Evolutionary conservation across 2,113 vertebrate genomes (phyloP).

Genomic region (Apteryx owenii): DNA sequence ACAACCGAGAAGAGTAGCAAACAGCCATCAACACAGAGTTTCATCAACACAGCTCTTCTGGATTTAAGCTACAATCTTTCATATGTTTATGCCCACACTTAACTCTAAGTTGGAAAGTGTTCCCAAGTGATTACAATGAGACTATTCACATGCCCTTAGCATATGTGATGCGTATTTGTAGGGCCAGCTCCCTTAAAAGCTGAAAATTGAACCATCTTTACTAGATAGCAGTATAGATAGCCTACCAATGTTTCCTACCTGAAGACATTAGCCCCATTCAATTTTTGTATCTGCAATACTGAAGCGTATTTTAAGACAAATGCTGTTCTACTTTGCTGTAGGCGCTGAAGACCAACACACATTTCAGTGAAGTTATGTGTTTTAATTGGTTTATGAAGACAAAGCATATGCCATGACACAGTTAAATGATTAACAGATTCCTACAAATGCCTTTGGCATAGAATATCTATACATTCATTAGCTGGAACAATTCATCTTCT

Average conservation of each 20-base stretch:
- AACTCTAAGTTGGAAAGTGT: not conserved
- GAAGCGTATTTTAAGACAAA: constrained; percentile 70
- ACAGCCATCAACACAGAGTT: not conserved
- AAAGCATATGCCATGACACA: constrained; percentile 83
- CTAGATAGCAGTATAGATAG: not conserved
- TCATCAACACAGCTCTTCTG: not conserved
- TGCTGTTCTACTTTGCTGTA: constrained; percentile 77
- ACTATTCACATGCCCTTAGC: not conserved
- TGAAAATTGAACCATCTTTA: not conserved
- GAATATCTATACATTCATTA: constrained; percentile 84
- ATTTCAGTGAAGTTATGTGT: constrained; percentile 77
- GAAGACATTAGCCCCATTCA: not conserved
- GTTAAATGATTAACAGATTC: constrained; percentile 86
- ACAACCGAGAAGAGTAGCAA: not conserved
- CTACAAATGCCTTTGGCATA: constrained; percentile 80
- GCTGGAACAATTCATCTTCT: constrained; percentile 82
- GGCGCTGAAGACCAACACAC: constrained; percentile 71
- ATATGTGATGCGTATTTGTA: rapidly evolving
- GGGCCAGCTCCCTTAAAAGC: not conserved
- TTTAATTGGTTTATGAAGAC: constrained; percentile 84
- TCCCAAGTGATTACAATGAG: not conserved
- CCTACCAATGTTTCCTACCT: constrained; percentile 26
- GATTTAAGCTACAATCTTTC: not conserved
- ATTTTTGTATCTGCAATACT: constrained; percentile 10
- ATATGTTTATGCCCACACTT: not conserved